Conservation (phyloP, 1,140 invertebrate species). For the Meloidogyne exigua region DNA sequence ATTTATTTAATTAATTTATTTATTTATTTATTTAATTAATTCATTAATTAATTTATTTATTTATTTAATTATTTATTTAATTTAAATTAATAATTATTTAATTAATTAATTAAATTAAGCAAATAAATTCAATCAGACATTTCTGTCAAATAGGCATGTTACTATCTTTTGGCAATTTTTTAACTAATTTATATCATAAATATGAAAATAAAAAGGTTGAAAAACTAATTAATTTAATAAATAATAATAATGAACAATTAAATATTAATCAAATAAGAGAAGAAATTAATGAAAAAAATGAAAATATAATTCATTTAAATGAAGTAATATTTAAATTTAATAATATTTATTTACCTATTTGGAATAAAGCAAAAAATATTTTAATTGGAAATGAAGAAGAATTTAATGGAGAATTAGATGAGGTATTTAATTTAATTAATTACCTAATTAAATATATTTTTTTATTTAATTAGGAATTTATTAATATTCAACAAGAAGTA, state of each 20-base stretch:
- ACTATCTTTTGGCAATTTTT: background rate
- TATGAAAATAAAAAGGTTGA: background rate
- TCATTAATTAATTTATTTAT: background rate
- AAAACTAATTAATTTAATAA: background rate
- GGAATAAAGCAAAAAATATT: constrained; percentile 5
- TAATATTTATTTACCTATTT: background rate
- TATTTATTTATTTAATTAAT: background rate
- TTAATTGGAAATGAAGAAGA: background rate
- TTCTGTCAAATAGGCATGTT: background rate
- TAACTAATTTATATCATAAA: background rate
- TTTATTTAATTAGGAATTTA: background rate
- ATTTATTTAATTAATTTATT: too few species aligned
- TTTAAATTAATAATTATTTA: background rate
- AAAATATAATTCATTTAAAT: background rate
- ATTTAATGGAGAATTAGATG: background rate
- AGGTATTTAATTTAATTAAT: background rate
- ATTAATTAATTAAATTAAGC: background rate
- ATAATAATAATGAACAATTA: background rate
- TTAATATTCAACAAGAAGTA: too few species aligned
- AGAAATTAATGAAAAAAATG: background rate
- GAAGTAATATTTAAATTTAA: background rate
- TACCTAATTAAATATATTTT: background rate
- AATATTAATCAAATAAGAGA: background rate
- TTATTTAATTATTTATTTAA: background rate
- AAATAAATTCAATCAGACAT: background rate